phyloP scores from a whole-genome alignment of 2,888 invertebrate genomes.

The Cantharis lateralis region DNA sequence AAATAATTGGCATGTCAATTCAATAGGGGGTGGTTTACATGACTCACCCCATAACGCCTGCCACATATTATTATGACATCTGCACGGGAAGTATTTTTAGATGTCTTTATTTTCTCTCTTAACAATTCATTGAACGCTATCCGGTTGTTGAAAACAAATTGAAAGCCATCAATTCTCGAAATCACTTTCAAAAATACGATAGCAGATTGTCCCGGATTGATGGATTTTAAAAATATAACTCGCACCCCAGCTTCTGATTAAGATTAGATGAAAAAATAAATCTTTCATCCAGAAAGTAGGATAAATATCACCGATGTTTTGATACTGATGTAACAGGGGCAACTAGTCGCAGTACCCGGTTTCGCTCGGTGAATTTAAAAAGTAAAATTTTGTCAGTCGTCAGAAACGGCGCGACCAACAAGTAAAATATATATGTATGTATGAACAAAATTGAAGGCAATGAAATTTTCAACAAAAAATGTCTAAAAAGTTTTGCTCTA shows the following conservation, averaged over 20 bases:
- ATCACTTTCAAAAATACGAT: background rate
- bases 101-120: background rate
- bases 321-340: no score
- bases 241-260: background rate
- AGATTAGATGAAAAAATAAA: background rate
- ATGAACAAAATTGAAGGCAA: no score
- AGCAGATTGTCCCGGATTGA: background rate
- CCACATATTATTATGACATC: slow-evolving; percentile 19
- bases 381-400: no score
- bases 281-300: background rate
- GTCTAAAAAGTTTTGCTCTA: no score
- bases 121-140: background rate
- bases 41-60: slow-evolving; percentile 21
- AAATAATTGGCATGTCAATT: slow-evolving; percentile 26
- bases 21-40: slow-evolving; percentile 25
- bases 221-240: background rate
- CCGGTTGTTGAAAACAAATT: background rate
- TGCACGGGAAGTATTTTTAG: slow-evolving; percentile 12
- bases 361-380: no score
- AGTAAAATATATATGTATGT: no score
- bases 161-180: background rate
- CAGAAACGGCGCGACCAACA: no score
- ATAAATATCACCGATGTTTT: background rate
- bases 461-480: no score
- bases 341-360: no score